A percentile compares a stretch with the other conserved stretches of the same genome.
Evolutionary conservation across 2,797 vertebrate species (phyloP).

Genomic region (Xiphophorus birchmanni): DNA sequence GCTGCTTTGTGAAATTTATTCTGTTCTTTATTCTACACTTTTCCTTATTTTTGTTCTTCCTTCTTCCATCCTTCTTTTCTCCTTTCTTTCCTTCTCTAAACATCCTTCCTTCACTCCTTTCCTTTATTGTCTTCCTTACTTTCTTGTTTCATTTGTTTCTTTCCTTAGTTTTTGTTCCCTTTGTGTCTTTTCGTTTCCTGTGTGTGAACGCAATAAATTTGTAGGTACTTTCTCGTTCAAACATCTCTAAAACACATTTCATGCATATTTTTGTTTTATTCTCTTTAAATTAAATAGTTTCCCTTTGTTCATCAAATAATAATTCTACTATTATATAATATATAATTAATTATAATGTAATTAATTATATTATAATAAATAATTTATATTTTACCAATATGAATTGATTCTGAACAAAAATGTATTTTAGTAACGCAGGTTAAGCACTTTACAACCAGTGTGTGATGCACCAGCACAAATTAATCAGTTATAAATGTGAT

Average conservation of each 20-base stretch:
- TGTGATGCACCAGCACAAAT: too few relatives aligned
- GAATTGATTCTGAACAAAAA: too few relatives aligned
- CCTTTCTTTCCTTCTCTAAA: not conserved
- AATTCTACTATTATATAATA: too few relatives aligned
- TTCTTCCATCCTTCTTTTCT: not conserved
- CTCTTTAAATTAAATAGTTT: not conserved
- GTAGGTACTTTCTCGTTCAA: not conserved
- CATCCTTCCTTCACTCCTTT: not conserved
- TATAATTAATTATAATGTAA: too few relatives aligned
- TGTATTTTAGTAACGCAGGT: too few relatives aligned
- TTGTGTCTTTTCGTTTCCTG: not conserved
- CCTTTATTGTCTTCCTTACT: not conserved
- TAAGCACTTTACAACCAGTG: too few relatives aligned
- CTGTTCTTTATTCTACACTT: not conserved
- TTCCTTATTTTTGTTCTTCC: not conserved
- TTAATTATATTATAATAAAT: too few relatives aligned
- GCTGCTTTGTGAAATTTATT: not conserved
- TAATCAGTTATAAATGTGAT: too few relatives aligned
- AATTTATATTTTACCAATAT: too few relatives aligned
- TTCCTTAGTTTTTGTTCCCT: not conserved
- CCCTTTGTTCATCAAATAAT: not conserved
- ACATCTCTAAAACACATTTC: not conserved
- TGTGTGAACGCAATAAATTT: not conserved
- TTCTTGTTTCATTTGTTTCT: not conserved
- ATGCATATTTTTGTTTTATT: too few relatives aligned